phyloP scores from a whole-genome alignment of 2,113 vertebrate genomes.

The Indri indri region DNA sequence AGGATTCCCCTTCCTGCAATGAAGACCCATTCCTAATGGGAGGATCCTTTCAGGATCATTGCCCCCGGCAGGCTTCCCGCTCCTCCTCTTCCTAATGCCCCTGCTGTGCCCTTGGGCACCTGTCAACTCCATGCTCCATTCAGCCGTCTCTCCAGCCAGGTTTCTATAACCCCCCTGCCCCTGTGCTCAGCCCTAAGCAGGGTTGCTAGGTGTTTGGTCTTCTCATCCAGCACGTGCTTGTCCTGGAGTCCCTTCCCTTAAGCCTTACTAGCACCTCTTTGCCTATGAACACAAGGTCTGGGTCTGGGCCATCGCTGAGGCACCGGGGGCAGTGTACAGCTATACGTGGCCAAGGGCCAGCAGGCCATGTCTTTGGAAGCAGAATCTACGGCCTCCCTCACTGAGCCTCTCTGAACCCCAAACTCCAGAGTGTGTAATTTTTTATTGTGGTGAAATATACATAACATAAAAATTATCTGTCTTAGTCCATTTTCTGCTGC shows the following conservation, averaged over 20 bases:
- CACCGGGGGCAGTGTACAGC: no score
- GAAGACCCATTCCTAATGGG: neutral
- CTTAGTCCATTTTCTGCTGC: neutral
- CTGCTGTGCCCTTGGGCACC: neutral
- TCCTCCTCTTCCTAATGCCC: neutral
- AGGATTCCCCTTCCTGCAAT: neutral
- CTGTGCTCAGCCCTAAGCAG: neutral
- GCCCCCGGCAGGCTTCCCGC: neutral
- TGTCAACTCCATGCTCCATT: neutral
- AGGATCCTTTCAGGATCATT: neutral
- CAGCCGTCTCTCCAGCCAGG: neutral
- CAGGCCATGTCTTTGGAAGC: neutral
- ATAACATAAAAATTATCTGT: neutral
- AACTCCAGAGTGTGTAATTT: neutral
- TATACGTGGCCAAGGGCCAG: neutral
- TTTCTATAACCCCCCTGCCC: rapidly evolving
- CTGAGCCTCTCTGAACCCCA: neutral
- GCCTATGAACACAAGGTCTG: neutral
- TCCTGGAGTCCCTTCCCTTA: neutral
- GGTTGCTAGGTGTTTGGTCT: neutral
- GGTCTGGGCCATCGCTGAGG: neutral
- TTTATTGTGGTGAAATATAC: neutral
- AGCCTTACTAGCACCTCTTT: neutral
- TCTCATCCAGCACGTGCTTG: neutral
- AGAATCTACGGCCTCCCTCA: neutral